Evolutionary conservation across 2,888 invertebrate genomes (phyloP).

Genomic region (Alloscopus bannaensis): DNA sequence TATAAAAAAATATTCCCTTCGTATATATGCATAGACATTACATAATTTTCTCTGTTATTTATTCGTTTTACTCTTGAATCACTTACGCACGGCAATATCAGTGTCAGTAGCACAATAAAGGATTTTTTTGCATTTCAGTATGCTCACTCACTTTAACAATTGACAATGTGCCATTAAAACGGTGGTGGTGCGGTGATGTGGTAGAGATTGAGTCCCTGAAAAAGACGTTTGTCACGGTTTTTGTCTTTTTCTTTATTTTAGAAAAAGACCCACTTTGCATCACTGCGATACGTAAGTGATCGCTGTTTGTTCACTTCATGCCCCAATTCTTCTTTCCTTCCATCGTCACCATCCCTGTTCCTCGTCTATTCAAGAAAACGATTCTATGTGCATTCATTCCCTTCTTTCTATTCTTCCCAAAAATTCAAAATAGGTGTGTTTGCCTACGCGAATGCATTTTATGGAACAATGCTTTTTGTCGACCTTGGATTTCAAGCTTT

Average conservation of each 20-base stretch:
- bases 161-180: constrained; percentile 29
- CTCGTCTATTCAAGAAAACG: neutral
- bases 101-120: neutral
- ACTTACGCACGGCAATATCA: neutral
- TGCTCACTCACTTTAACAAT: constrained; percentile 5
- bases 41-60: no score
- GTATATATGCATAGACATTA: no score
- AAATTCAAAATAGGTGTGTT: neutral
- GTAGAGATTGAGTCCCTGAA: constrained; percentile 40
- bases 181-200: constrained; percentile 4
- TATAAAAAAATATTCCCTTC: no score
- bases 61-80: no score
- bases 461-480: constrained; percentile 5
- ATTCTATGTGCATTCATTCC: neutral
- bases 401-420: neutral
- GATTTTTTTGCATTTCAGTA: neutral
- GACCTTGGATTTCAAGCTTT: constrained; percentile 59
- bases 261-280: neutral
- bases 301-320: constrained; percentile 40
- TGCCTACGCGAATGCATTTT: neutral
- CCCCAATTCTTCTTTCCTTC: constrained; percentile 44
- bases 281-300: constrained; percentile 1
- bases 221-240: constrained; percentile 60
- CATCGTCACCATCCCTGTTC: constrained; percentile 8
- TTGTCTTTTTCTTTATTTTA: neutral